Base-by-base conservation (phyloP, 2,113 vertebrate species). In the Bos indicus region DNA sequence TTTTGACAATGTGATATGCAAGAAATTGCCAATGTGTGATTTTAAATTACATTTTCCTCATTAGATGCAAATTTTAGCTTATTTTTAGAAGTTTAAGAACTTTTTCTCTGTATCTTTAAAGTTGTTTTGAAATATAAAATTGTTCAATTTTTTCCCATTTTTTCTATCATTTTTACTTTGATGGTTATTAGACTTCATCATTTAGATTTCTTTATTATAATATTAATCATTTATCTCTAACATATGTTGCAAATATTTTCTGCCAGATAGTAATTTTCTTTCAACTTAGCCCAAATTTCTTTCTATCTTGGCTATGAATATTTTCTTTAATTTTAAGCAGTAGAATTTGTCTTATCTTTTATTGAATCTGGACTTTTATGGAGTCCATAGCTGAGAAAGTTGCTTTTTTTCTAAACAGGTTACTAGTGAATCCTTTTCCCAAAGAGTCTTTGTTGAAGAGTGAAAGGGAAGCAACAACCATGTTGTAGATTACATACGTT, bases 11-110 rank as follows among this genome's bases (percentile, higher is more conserved):
- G n/a, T 81, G 30, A 36, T 56, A 48, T 46, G 11, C 14, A 48
- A 96, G 54, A 96, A 82, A 94, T 78, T 40, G 16, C 60, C 54
- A 52, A 7, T 92, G 23, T 28, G 14, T 28, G 89, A 26, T 77
- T 92, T 82, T n/a, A 80, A 88, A 84, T 94, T 84, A 94, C 25
- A 82, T 92, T 96, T 94, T 93, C 54, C 60, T 96, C 14, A 82
- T 67, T 88, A 78, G 54, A 67, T 56, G 15, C 9, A 64, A 94
- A 81, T 46, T 71, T 48, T 82, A 82, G 23, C 17, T 78, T 40
- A 5, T 91, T 91, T 97, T 96, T 30, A 78, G 71, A 94, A 82
- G 30, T 92, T 93, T 88, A 60, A 71, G n/a, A 67, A 93, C 26
- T 67, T 92, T 77, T 95, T 78, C 16, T 11, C 14, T 90, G 36